Percentiles rank a stretch among this genome's conserved stretches.
Conservation (phyloP, 2,113 vertebrate genomes). For the Xenopus laevis region DNA sequence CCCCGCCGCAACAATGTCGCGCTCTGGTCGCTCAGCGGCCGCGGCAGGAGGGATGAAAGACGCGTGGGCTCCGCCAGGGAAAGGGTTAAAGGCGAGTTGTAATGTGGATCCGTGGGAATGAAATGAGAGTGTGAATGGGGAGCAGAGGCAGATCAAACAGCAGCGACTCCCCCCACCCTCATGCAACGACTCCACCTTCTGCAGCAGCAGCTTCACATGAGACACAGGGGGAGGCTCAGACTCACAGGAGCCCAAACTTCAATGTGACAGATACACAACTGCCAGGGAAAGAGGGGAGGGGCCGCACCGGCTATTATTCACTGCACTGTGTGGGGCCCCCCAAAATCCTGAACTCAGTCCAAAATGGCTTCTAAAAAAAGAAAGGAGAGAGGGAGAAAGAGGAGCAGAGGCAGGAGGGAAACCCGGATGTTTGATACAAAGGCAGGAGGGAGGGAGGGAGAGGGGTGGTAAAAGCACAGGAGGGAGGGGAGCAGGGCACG, state of each 20-base stretch:
- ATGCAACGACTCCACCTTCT: conserved; percentile 38
- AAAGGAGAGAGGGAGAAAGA: conserved; percentile 57
- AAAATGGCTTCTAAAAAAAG: conserved; percentile 63
- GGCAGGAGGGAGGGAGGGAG: conserved; percentile 59
- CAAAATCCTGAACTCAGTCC: conserved; percentile 63
- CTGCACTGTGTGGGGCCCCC: conserved; percentile 3
- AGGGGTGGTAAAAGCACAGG: conserved; percentile 8
- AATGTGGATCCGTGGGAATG: conserved; percentile 44
- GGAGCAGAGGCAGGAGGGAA: conserved; percentile 69
- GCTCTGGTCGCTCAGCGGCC: no score
- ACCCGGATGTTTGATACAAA: conserved; percentile 93
- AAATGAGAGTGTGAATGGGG: conserved; percentile 29
- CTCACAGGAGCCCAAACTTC: conserved; percentile 43
- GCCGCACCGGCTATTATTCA: conserved; percentile 44
- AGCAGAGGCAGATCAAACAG: conserved; percentile 31
- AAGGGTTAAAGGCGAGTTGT: conserved; percentile 25
- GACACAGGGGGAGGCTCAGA: conserved; percentile 13
- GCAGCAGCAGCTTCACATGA: conserved; percentile 40
- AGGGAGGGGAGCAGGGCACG: conserved; percentile 12
- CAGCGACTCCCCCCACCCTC: conserved; percentile 33
- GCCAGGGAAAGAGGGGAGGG: conserved; percentile 51
- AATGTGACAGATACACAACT: conserved; percentile 16
- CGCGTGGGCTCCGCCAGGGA: conserved; percentile 7
- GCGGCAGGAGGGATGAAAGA: no score
- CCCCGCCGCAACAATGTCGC: no score